phyloP scores from a whole-genome alignment of 2,888 invertebrate species.

The Lysandra bellargus region DNA sequence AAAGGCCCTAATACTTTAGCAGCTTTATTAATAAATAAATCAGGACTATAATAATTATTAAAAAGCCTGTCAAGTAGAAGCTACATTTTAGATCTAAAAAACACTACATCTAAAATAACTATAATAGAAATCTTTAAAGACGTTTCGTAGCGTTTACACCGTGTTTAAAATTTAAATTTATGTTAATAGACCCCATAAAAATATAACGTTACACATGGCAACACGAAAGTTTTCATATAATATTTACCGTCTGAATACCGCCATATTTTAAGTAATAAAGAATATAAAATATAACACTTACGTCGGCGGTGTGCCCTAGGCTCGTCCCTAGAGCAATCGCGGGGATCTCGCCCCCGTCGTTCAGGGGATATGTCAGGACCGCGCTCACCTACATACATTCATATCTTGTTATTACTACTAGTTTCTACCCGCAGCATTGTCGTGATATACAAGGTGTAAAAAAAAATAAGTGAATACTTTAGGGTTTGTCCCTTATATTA shows the following conservation, averaged over 20 bases:
- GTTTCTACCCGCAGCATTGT: not conserved
- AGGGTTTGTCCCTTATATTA: too few relatives aligned
- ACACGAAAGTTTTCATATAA: not conserved
- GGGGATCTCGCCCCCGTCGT: conserved; percentile 66
- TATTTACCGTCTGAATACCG: not conserved
- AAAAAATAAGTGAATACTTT: too few relatives aligned
- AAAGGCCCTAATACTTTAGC: too few relatives aligned
- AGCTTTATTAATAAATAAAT: too few relatives aligned
- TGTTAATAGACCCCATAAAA: not conserved
- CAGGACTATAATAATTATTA: too few relatives aligned
- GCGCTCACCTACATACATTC: conserved; percentile 21
- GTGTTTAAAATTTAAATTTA: too few relatives aligned
- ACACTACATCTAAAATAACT: too few relatives aligned
- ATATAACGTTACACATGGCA: not conserved
- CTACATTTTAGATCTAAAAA: too few relatives aligned
- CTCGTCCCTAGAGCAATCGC: conserved; percentile 60
- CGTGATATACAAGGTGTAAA: too few relatives aligned
- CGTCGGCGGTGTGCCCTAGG: conserved; percentile 30
- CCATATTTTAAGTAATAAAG: not conserved
- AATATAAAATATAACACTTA: conserved; percentile 15
- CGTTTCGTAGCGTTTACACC: too few relatives aligned
- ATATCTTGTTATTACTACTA: not conserved
- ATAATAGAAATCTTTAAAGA: too few relatives aligned
- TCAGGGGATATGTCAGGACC: conserved; percentile 45
- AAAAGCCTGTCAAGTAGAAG: too few relatives aligned